phyloP scores from a whole-genome alignment of 1,140 invertebrate species.

The Zaprionus lachaisei region DNA sequence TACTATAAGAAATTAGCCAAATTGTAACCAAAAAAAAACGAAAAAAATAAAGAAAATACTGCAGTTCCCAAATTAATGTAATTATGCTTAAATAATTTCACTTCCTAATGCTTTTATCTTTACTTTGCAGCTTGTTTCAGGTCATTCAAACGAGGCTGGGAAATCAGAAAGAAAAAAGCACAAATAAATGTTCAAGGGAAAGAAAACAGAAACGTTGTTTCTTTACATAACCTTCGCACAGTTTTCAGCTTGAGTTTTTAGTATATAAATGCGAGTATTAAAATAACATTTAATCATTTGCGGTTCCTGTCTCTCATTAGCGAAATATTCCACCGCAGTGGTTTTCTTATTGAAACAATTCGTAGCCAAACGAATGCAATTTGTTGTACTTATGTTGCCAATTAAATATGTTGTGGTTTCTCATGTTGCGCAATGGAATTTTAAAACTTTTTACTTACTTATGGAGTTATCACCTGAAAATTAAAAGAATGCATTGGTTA shows the following conservation, averaged over 20 bases:
- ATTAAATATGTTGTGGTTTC: constrained; percentile 65
- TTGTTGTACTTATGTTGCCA: constrained; percentile 61
- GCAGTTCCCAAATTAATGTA: constrained; percentile 27
- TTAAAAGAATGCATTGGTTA: constrained; percentile 1
- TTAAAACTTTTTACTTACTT: constrained; percentile 71
- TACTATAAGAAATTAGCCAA: constrained; percentile 3
- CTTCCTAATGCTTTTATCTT: constrained; percentile 48
- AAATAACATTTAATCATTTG: constrained; percentile 75
- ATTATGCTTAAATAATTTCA: constrained; percentile 47
- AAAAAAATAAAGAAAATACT: constrained; percentile 18
- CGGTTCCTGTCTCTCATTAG: constrained; percentile 34
- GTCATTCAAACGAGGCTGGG: constrained; percentile 25
- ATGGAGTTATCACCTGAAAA: constrained; percentile 83
- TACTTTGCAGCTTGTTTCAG: constrained; percentile 47
- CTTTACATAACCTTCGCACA: constrained; percentile 46
- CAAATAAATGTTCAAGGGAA: constrained; percentile 46
- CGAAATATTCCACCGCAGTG: constrained; percentile 25
- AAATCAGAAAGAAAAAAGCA: constrained; percentile 36
- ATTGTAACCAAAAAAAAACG: constrained; percentile 8
- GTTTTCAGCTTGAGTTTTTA: constrained; percentile 12
- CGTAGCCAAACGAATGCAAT: constrained; percentile 71
- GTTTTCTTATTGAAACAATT: constrained; percentile 9
- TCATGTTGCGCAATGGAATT: constrained; percentile 50
- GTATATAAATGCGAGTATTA: constrained; percentile 15
- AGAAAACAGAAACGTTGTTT: constrained; percentile 41